These are phyloP conservation scores for Scatophagus argus DNA, from an alignment of 2,113 vertebrate genomes.

Conservation along the genomic window DNA sequence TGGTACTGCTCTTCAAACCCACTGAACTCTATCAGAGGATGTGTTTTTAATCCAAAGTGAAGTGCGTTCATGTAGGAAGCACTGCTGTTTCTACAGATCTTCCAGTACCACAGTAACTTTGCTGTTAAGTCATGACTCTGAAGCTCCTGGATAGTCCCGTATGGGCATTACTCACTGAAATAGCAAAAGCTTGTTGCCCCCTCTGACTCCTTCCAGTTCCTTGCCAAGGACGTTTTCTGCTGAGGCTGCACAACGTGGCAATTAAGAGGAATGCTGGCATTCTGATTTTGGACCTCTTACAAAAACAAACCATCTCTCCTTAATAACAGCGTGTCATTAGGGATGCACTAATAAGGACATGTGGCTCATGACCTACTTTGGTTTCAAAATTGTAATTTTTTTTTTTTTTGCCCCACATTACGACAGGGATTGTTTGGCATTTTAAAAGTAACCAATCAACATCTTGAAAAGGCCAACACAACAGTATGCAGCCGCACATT, in stretches of 20 bases:
- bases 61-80: constrained; percentile 46
- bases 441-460: constrained; percentile 18
- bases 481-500: not conserved
- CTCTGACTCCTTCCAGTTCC: constrained; percentile 60
- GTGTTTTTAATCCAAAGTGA: constrained; percentile 51
- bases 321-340: constrained; percentile 45
- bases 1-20: constrained; percentile 84
- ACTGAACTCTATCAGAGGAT: constrained; percentile 66
- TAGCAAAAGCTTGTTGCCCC: constrained; percentile 53
- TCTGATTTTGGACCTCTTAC: constrained; percentile 58
- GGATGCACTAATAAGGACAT: constrained; percentile 61
- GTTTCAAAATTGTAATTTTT: constrained; percentile 31
- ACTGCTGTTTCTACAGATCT: constrained; percentile 38
- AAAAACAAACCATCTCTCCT: constrained; percentile 53
- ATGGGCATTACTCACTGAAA: constrained; percentile 61
- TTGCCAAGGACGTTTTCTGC: constrained; percentile 62
- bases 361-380: constrained; percentile 46
- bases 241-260: constrained; percentile 68
- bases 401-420: not conserved
- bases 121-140: constrained; percentile 56
- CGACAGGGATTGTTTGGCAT: constrained; percentile 23
- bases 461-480: constrained; percentile 23
- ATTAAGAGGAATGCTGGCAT: constrained; percentile 71
- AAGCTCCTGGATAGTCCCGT: constrained; percentile 40
- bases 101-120: constrained; percentile 54